Conservation (phyloP, 2,888 invertebrate species). For the Gordius sp. region DNA sequence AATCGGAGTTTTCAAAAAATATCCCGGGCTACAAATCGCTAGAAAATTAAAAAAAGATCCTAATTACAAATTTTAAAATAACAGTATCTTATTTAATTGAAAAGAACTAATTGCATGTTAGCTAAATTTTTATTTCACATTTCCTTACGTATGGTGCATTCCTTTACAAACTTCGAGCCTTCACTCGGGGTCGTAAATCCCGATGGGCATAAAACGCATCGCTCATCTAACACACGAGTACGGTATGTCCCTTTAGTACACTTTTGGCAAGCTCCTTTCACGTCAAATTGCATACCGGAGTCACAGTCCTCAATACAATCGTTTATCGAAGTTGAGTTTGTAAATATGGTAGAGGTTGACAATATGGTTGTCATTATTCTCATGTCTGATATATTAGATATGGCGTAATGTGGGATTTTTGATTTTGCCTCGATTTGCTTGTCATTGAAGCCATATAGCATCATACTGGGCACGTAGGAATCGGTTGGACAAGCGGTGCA, state of each 20-base stretch:
- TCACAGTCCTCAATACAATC: constrained; percentile 38
- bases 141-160: constrained; percentile 54
- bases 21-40: constrained; percentile 2
- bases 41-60: too few relatives aligned
- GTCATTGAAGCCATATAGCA: too few relatives aligned
- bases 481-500: constrained; percentile 23
- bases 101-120: too few relatives aligned
- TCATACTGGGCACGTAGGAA: not conserved
- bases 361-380: constrained; percentile 20
- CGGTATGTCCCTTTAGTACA: constrained; percentile 66
- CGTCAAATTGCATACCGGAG: constrained; percentile 27
- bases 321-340: not conserved
- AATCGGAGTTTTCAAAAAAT: not conserved
- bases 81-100: too few relatives aligned
- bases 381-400: not conserved
- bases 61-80: too few relatives aligned
- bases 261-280: constrained; percentile 64
- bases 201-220: constrained; percentile 58
- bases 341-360: not conserved
- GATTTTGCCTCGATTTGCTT: too few relatives aligned
- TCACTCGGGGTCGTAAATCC: constrained; percentile 63
- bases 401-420: not conserved
- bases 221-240: constrained; percentile 55
- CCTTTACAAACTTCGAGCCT: constrained; percentile 55
- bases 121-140: too few relatives aligned